Percentiles rank a stretch among this genome's conserved stretches.
Conservation (phyloP, 2,113 vertebrate species). For the Melanotaenia duboulayi region DNA sequence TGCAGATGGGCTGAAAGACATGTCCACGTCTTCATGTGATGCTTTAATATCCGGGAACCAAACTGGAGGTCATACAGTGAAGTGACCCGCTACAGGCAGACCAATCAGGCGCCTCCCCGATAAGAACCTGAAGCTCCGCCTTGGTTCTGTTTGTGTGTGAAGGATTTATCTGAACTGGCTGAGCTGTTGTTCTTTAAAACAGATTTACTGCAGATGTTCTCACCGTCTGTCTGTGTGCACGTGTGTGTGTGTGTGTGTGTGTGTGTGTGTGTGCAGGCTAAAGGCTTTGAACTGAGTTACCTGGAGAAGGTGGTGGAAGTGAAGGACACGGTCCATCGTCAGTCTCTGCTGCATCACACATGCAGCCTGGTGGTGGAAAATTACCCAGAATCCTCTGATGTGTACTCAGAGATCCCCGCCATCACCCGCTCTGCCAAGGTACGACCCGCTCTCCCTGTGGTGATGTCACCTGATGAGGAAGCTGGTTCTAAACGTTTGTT, state of each 20-base stretch:
- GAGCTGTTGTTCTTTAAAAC: too few relatives aligned
- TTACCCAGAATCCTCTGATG: conserved; percentile 89
- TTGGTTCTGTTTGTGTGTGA: neutral
- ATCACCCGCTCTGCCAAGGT: conserved; percentile 93
- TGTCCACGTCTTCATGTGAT: too few relatives aligned
- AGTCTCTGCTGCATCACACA: conserved; percentile 93
- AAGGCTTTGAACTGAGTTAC: conserved; percentile 95
- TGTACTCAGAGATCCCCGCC: conserved; percentile 94
- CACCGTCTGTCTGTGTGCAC: too few relatives aligned
- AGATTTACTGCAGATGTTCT: too few relatives aligned
- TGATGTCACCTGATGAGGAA: too few relatives aligned
- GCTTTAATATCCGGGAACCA: neutral
- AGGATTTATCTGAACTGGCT: too few relatives aligned
- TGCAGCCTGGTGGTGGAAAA: conserved; percentile 90
- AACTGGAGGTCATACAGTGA: neutral
- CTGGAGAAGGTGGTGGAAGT: conserved; percentile 97
- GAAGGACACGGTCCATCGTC: conserved; percentile 95
- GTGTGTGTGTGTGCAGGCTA: conserved; percentile 79
- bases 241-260: conserved; percentile 28
- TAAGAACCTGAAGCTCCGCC: neutral
- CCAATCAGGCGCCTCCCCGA: conserved; percentile 1
- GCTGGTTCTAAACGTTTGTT: too few relatives aligned
- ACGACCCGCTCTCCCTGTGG: neutral
- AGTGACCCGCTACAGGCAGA: neutral
- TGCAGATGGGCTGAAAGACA: too few relatives aligned